Evolutionary conservation across 2,888 invertebrate genomes (phyloP).

Genomic region (Priocnemis perturbator): DNA sequence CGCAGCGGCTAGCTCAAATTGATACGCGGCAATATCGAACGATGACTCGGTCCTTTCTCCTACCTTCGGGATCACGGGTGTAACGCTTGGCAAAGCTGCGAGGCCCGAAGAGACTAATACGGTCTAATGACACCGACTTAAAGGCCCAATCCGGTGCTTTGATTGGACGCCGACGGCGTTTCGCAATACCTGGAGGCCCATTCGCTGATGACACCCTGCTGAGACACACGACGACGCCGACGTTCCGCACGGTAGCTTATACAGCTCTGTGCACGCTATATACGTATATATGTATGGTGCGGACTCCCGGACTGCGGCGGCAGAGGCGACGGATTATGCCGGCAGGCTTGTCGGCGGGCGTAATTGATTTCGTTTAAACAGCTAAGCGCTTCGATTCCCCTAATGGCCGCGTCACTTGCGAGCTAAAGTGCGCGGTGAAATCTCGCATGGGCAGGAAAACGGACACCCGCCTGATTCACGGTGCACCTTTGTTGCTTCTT

Average conservation of each 20-base stretch:
- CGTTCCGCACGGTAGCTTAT: no score
- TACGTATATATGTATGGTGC: no score
- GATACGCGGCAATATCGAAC: conserved; percentile 44
- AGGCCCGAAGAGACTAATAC: conserved; percentile 57
- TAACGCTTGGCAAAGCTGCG: conserved; percentile 39
- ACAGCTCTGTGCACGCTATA: no score
- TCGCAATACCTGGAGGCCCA: conserved; percentile 61
- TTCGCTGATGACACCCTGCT: conserved; percentile 48
- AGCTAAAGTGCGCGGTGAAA: conserved; percentile 18
- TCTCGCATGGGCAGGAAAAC: conserved; percentile 18
- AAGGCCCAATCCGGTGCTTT: conserved; percentile 49
- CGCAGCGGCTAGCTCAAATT: neutral
- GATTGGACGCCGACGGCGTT: conserved; percentile 66
- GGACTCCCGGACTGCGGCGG: conserved; percentile 19
- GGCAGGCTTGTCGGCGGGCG: conserved; percentile 47
- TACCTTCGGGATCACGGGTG: conserved; percentile 52
- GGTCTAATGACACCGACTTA: conserved; percentile 62
- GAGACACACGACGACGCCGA: conserved; percentile 24
- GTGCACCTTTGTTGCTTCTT: conserved; percentile 1
- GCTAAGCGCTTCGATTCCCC: conserved; percentile 46
- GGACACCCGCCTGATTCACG: conserved; percentile 10
- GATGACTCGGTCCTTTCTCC: conserved; percentile 55
- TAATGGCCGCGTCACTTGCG: conserved; percentile 26
- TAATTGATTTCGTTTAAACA: conserved; percentile 67
- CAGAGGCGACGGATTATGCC: conserved; percentile 58